These are phyloP conservation scores for Antitype chi DNA, from an alignment of 2,888 invertebrate genomes.

Conservation along the genomic window DNA sequence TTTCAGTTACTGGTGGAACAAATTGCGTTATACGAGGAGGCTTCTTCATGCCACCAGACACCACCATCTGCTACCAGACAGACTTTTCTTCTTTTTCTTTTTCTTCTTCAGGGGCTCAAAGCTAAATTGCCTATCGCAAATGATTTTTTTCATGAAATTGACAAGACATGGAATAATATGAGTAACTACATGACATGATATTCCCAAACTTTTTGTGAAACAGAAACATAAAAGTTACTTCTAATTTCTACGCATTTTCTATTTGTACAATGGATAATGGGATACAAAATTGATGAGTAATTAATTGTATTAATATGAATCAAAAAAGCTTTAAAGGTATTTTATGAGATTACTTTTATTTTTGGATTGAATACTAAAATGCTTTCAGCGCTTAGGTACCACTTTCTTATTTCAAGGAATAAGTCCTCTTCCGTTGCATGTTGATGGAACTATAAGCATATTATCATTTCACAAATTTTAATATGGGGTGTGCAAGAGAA, in stretches of 20 bases:
- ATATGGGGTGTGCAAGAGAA: not conserved
- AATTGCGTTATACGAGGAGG: no score
- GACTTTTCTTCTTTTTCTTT: no score
- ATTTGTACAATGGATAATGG: not conserved
- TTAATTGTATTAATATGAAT: no score
- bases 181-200: not conserved
- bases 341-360: not conserved
- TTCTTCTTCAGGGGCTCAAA: not conserved
- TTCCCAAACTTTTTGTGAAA: not conserved
- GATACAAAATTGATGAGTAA: not conserved
- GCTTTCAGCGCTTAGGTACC: not conserved
- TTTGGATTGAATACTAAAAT: not conserved
- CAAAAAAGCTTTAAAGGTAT: not conserved
- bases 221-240: not conserved
- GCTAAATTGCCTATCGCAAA: not conserved
- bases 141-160: not conserved
- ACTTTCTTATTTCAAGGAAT: not conserved
- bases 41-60: no score
- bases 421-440: not conserved
- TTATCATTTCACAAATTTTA: not conserved
- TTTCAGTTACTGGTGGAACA: no score
- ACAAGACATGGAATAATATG: not conserved
- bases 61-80: constrained; percentile 50
- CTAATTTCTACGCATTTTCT: not conserved
- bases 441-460: not conserved